phyloP scores from a whole-genome alignment of 2,797 vertebrate species.

The Sphaeramia orbicularis region DNA sequence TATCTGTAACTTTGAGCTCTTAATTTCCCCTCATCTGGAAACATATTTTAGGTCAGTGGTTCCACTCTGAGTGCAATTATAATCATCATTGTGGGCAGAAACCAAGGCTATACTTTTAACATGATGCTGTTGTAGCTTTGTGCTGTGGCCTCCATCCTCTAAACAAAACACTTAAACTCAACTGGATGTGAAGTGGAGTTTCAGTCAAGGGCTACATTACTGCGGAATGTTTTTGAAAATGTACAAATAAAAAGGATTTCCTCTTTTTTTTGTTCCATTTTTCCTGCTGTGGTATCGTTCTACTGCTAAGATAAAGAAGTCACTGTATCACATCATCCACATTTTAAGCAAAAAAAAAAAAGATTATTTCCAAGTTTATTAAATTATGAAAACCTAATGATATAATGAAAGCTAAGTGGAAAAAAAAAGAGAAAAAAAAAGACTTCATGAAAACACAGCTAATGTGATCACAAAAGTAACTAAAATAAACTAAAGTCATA shows the following conservation, averaged over 20 bases:
- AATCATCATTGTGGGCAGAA: neutral
- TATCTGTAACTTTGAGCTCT: neutral
- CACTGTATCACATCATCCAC: neutral
- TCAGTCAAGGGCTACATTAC: neutral
- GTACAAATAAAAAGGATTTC: slow-evolving; percentile 1
- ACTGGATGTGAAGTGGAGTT: neutral
- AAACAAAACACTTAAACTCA: neutral
- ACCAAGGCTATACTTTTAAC: neutral
- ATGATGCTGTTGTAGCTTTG: neutral
- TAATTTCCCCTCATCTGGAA: neutral
- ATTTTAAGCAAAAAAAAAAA: neutral
- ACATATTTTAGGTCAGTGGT: neutral
- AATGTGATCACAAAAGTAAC: too few species aligned
- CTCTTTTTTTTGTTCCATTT: slow-evolving; percentile 3
- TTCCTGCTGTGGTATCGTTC: neutral
- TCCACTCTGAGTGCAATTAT: slow-evolving; percentile 6
- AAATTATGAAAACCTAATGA: too few species aligned
- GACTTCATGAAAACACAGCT: too few species aligned
- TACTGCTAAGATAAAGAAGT: neutral
- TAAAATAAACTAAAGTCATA: too few species aligned
- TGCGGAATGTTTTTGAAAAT: neutral
- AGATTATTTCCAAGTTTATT: too few species aligned
- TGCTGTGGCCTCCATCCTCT: neutral
- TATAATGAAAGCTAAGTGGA: too few species aligned
- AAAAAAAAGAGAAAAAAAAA: too few species aligned